Evolutionary conservation across 2,113 vertebrate species (phyloP).

Genomic region (Chauna torquata): DNA sequence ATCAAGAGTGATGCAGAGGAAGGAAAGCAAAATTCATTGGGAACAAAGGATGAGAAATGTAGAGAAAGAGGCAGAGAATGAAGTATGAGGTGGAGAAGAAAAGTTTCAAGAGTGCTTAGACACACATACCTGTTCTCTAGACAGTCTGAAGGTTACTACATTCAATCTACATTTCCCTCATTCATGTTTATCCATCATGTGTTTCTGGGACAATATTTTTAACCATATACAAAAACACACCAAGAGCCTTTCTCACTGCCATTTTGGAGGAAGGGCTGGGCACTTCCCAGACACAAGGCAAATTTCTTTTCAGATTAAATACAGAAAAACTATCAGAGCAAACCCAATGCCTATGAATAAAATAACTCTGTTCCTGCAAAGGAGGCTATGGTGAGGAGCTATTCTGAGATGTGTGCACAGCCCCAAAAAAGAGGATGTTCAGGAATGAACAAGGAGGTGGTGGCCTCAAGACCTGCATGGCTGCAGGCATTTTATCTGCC

Average conservation of each 20-base stretch:
- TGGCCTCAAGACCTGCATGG: background rate
- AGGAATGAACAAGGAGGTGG: background rate
- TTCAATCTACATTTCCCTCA: background rate
- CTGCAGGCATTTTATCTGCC: background rate
- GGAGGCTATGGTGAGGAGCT: slow-evolving; percentile 12
- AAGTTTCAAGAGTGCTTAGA: background rate
- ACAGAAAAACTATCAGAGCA: slow-evolving; percentile 16
- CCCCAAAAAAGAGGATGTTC: background rate
- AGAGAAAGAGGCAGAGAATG: background rate
- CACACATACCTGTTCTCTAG: background rate
- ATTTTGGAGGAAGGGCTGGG: slow-evolving; percentile 26
- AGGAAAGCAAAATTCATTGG: background rate
- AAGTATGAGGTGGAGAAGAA: background rate
- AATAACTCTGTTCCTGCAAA: background rate
- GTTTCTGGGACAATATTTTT: slow-evolving; percentile 24
- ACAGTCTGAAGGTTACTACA: background rate
- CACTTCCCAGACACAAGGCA: background rate
- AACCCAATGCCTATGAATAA: slow-evolving; percentile 9
- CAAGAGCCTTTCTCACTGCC: background rate
- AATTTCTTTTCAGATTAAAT: slow-evolving; percentile 35
- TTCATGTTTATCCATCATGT: slow-evolving; percentile 23
- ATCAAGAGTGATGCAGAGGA: background rate
- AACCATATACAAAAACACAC: background rate
- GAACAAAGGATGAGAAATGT: background rate
- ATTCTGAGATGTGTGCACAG: background rate